Evolutionary conservation across 2,888 invertebrate genomes (phyloP).

Genomic region (Pseudococcus viburni): DNA sequence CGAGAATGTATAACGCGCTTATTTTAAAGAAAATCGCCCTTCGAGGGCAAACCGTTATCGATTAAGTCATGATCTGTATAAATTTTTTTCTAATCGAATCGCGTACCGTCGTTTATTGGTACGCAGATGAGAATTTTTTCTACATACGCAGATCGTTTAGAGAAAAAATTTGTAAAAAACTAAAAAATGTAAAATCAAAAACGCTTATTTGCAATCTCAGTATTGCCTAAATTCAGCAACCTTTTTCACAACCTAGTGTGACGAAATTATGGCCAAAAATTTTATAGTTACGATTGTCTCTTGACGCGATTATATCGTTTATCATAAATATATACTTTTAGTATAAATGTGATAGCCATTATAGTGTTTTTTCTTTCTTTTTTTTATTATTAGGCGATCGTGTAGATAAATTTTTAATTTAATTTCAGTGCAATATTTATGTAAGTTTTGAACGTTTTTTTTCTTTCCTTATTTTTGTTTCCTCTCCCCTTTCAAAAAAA

Average conservation of each 20-base stretch:
- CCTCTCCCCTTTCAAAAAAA: constrained; percentile 8
- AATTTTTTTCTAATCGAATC: constrained; percentile 10
- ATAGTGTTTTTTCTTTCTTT: constrained; percentile 57
- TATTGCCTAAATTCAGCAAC: constrained; percentile 41
- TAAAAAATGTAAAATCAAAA: constrained; percentile 26
- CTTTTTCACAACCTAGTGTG: constrained; percentile 47
- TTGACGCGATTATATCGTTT: constrained; percentile 55
- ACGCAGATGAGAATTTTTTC: too few species aligned
- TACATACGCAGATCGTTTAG: too few species aligned
- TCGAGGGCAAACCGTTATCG: constrained; percentile 29
- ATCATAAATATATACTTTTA: constrained; percentile 56
- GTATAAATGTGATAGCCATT: constrained; percentile 65
- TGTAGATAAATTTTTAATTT: constrained; percentile 63
- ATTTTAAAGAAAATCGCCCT: constrained; percentile 22
- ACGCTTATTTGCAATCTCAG: constrained; percentile 42
- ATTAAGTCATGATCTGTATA: constrained; percentile 53
- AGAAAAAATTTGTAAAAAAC: neutral
- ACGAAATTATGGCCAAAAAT: constrained; percentile 59
- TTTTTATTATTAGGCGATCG: constrained; percentile 45
- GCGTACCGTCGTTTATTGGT: too few species aligned
- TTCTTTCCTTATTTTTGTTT: neutral
- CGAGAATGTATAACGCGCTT: constrained; percentile 51
- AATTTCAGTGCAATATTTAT: constrained; percentile 65
- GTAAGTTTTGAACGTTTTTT: constrained; percentile 59
- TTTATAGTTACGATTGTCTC: constrained; percentile 55